Conservation (phyloP, 92 coral and sea anemone species). For the Porites divaricata region DNA sequence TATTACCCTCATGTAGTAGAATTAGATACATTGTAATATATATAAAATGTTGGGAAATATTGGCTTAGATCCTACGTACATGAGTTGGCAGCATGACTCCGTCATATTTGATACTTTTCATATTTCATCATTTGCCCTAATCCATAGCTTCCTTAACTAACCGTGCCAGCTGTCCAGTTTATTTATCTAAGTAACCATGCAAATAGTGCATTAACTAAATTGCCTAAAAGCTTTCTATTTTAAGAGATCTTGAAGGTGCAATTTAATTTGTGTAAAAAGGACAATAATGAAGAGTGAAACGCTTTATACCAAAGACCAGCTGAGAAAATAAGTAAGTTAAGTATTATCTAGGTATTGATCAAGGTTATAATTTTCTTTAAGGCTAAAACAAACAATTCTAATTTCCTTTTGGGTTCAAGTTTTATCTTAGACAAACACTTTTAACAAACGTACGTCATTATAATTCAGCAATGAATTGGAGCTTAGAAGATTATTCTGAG, state of each 20-base stretch:
- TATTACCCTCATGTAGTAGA: too few relatives aligned
- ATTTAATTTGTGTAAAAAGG: neutral
- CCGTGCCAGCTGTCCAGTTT: too few relatives aligned
- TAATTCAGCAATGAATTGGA: too few relatives aligned
- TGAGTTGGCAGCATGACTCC: too few relatives aligned
- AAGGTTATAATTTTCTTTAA: neutral
- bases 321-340: neutral
- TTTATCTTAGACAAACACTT: constrained; percentile 14
- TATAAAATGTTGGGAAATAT: too few relatives aligned
- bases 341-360: neutral
- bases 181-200: neutral
- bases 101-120: too few relatives aligned
- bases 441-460: neutral
- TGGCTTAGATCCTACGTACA: too few relatives aligned
- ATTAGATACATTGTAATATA: too few relatives aligned
- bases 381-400: neutral
- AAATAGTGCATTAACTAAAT: neutral
- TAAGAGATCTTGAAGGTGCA: neutral
- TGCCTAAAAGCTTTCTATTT: neutral
- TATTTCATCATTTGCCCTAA: too few relatives aligned
- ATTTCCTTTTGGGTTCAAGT: neutral
- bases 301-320: neutral
- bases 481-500: too few relatives aligned
- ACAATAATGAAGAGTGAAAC: neutral
- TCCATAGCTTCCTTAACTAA: too few relatives aligned